Evolutionary conservation across 2,888 invertebrate genomes (phyloP), one percentile per base, ranked within the genome.

Genomic region (Podabrus alpinus): DNA sequence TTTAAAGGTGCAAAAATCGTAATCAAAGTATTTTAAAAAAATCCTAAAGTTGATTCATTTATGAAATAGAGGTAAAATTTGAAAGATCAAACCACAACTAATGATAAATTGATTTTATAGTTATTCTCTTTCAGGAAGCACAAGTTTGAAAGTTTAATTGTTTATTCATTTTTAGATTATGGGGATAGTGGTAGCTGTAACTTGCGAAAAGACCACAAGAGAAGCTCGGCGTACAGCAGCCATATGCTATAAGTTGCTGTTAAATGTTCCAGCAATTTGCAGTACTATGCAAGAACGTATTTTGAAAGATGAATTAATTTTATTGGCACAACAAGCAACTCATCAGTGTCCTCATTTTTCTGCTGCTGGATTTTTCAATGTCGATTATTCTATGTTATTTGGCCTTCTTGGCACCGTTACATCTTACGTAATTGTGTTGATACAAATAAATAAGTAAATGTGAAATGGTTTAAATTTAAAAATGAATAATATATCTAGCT

Each of bases 231-330:
- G 72, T 69, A 79, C 79, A 3, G 67, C 77, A 9, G 71, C 73
- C 9, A 78, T 79, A 21, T 76, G 77, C 69, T 79, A 78, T 25
- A 77, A 75, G 45, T 66, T 80, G 9, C 74, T 81, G 4, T 77
- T 77, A 16, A 76, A 78, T 60, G 16, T 80, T 16, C 77, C 80
- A 11, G n/a, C 64, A 15, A 16, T 71, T 16, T 16, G 2, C 13
- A 17, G 16, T 15, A 64, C 1, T 3, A 64, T 72, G 10, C 68
- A 68, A 68, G 71, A 78, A 13, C 59, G 66, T n/a, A 64, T 66
- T 66, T 17, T 70, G 15, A 59, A 74, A 24, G 66, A 68, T 1
- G 71, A 72, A 59, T 61, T 78, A 66, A 69, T 66, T 15, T 68
- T 77, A 19, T 25, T 78, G 10, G 76, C 75, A 7, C 70, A 72